Conservation (phyloP, 1,140 invertebrate species). For the Onthophagus taurus region DNA sequence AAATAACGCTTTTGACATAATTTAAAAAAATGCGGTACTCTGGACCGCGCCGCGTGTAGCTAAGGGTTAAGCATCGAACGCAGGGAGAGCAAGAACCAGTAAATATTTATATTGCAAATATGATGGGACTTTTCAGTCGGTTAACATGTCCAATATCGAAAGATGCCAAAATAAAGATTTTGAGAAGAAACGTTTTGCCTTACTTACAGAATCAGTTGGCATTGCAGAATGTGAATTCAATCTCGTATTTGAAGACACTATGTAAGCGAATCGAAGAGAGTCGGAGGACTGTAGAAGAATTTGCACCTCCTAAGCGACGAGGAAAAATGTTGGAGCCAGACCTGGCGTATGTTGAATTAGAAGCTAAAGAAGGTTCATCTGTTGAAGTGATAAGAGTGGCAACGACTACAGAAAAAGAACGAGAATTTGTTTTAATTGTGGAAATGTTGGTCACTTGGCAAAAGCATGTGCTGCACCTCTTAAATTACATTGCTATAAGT, state of each 20-base stretch:
- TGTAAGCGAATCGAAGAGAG: not conserved
- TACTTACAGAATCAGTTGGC: not conserved
- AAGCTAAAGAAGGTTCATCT: not conserved
- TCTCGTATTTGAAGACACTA: not conserved
- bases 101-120: too few species aligned
- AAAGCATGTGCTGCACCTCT: not conserved
- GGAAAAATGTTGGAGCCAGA: not conserved
- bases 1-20: too few species aligned
- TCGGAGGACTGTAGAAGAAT: not conserved
- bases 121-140: not conserved
- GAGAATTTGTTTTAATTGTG: slow-evolving; percentile 6
- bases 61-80: too few species aligned
- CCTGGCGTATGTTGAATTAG: not conserved
- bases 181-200: not conserved
- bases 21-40: too few species aligned
- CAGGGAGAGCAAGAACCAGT: too few species aligned
- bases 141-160: not conserved
- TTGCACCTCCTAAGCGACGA: not conserved
- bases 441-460: not conserved
- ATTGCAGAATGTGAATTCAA: not conserved
- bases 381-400: not conserved
- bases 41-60: too few species aligned
- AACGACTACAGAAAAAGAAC: not conserved
- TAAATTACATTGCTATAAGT: not conserved
- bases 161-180: not conserved